A percentile compares a stretch with the other conserved stretches of the same genome.
Conservation (phyloP, 53 echinoderm and acorn worm genomes). For the Paracentrotus lividus region DNA sequence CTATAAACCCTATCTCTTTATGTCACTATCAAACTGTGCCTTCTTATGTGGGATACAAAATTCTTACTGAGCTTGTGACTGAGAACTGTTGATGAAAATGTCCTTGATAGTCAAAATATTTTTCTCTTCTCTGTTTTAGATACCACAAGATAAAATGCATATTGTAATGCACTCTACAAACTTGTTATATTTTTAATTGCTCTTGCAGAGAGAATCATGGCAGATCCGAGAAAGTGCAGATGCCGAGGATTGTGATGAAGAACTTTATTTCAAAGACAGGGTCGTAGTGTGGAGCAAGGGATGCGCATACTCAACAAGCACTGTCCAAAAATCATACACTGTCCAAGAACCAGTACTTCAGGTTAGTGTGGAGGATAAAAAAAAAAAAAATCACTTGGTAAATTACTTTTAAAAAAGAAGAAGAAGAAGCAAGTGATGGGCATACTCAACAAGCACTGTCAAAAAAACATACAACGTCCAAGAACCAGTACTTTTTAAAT, state of each 20-base stretch:
- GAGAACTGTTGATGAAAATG: too few species aligned
- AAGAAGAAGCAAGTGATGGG: constrained; percentile 87
- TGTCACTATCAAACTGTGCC: too few species aligned
- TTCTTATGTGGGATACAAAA: too few species aligned
- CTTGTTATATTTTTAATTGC: constrained; percentile 4
- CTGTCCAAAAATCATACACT: constrained; percentile 82
- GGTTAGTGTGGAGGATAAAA: constrained; percentile 78
- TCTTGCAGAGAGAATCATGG: constrained; percentile 75
- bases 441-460: constrained; percentile 74
- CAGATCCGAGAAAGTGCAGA: constrained; percentile 67
- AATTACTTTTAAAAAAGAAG: too few species aligned
- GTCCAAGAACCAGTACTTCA: constrained; percentile 82
- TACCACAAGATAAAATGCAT: too few species aligned
- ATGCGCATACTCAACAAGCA: constrained; percentile 72
- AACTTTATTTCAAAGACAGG: constrained; percentile 87
- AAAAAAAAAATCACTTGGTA: too few species aligned
- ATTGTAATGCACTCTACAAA: too few species aligned
- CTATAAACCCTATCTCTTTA: too few species aligned
- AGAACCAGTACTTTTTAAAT: constrained; percentile 80
- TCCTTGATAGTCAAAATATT: too few species aligned
- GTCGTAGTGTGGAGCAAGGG: constrained; percentile 94
- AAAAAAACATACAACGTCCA: constrained; percentile 78
- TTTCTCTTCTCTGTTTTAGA: too few species aligned
- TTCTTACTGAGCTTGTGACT: too few species aligned
- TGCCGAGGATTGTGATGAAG: constrained; percentile 85